Evolutionary conservation across 2,888 invertebrate genomes (phyloP).

Genomic region (Zaprionus bogoriensis): DNA sequence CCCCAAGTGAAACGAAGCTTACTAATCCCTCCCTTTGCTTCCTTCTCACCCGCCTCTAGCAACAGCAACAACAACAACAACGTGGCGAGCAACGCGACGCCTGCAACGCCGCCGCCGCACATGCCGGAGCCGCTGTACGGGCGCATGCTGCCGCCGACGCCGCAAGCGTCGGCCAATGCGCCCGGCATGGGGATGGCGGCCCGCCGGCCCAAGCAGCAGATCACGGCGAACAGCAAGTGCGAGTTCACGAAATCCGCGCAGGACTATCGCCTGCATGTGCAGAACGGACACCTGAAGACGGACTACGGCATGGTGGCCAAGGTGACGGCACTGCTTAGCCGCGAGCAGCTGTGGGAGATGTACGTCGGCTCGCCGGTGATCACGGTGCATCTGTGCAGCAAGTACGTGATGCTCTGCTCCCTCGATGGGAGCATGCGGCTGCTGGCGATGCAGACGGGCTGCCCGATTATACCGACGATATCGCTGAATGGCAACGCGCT

Average conservation of each 20-base stretch:
- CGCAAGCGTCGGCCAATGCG: no score
- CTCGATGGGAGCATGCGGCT: slow-evolving; percentile 81
- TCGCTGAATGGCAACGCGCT: slow-evolving; percentile 77
- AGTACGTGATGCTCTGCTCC: slow-evolving; percentile 81
- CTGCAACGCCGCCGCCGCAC: background rate
- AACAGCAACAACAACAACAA: background rate
- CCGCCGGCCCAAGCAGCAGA: slow-evolving; percentile 58
- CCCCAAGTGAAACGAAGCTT: background rate
- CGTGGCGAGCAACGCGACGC: background rate
- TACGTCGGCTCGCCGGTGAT: slow-evolving; percentile 84
- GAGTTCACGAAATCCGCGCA: slow-evolving; percentile 82
- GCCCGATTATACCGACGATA: slow-evolving; percentile 79
- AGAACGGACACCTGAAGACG: slow-evolving; percentile 84
- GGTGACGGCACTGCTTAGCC: slow-evolving; percentile 84
- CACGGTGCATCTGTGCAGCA: slow-evolving; percentile 80
- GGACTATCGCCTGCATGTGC: slow-evolving; percentile 84
- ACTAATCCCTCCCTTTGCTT: background rate
- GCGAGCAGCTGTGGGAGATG: slow-evolving; percentile 88
- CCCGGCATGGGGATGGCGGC: slow-evolving; percentile 5
- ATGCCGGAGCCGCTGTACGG: slow-evolving; percentile 20
- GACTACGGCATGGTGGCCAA: slow-evolving; percentile 85
- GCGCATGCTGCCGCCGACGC: slow-evolving; percentile 30
- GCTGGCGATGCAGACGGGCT: slow-evolving; percentile 77
- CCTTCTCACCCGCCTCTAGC: background rate
- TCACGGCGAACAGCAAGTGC: slow-evolving; percentile 69